Percentiles rank a stretch among this genome's conserved stretches.
These are phyloP conservation scores for Ondatra zibethicus DNA, from an alignment of 2,113 vertebrate genomes.

Conservation along the genomic window DNA sequence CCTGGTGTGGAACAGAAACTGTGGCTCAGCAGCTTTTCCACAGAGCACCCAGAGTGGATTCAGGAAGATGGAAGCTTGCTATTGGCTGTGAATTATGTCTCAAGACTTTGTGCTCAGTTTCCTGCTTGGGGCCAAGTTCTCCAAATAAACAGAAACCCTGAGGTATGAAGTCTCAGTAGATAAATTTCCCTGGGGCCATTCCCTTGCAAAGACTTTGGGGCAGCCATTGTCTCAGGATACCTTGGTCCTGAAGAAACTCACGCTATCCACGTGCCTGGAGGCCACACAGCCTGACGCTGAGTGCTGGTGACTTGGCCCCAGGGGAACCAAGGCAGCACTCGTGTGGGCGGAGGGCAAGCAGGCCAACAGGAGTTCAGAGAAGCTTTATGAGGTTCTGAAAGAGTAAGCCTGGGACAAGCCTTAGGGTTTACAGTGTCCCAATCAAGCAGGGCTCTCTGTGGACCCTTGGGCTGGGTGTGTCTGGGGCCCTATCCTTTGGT, in stretches of 20 bases:
- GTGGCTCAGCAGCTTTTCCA: background rate
- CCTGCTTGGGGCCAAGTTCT: background rate
- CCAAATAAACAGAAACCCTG: background rate
- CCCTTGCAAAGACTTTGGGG: background rate
- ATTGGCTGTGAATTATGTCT: background rate
- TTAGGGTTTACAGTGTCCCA: background rate
- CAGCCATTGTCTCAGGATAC: background rate
- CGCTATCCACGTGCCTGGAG: fast-evolving
- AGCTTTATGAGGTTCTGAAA: background rate
- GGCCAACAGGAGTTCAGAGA: background rate
- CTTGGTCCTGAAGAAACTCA: background rate
- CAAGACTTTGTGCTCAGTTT: background rate
- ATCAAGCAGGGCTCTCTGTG: too few species aligned
- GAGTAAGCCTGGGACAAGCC: background rate
- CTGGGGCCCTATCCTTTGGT: background rate
- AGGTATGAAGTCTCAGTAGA: background rate
- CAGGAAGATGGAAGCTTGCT: background rate
- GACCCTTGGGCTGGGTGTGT: background rate
- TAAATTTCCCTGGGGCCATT: background rate
- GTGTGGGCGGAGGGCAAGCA: background rate
- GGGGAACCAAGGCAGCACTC: background rate
- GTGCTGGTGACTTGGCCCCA: background rate
- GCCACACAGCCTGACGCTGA: background rate
- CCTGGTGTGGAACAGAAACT: background rate
- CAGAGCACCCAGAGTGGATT: background rate